Evolutionary conservation across 2,113 vertebrate species (phyloP), one percentile per base, ranked within the genome.

Genomic region (Nannobrachium achirus): DNA sequence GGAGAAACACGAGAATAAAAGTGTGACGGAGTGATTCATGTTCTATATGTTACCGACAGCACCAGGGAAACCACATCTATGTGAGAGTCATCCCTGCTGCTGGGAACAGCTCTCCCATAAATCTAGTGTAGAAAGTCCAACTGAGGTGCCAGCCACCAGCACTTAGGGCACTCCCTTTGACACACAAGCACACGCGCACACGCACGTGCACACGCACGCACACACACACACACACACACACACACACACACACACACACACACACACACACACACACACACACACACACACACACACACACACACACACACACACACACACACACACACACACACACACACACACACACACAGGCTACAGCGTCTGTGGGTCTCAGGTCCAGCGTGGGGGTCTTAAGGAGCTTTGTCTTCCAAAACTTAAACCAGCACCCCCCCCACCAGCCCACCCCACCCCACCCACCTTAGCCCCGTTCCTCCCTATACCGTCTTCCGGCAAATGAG

Each of bases 401-500:
- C 79, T 80, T 76, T 86, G 74, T 65, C 48, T 61, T 68, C 25
- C 69, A 40, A 64, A 58, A 50, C 65, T 69, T 49, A 62, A 63
- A 75, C 44, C 44, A 46, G 25, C 39, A 58, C 20, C 20, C 1
- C 13, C 41, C 10, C 40, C 9, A n/a, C 51, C 40, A 19, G 52
- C 46, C 7, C 6, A 25, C 58, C 48, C 51, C 13, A 20, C 60
- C 10, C 63, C 10, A 19, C 7, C n/a, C 41, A 58, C 10, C 49
- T 19, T 33, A 33, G 25, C 13, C 45, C 53, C 62, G 40, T 41
- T 10, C 41, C 10, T 6, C 1, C 51, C 25, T 51, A n/a, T n/a
- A 50, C 33, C 25, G 25, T 33, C 25, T 33, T 33, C 25, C 69
- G 73, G 38, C 55, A 50, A 76, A 20, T 50, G 18, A 77, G n/a